A percentile compares a stretch with the other conserved stretches of the same genome.
Conservation (phyloP, 2,113 vertebrate genomes). For the Psettodes erumei region DNA sequence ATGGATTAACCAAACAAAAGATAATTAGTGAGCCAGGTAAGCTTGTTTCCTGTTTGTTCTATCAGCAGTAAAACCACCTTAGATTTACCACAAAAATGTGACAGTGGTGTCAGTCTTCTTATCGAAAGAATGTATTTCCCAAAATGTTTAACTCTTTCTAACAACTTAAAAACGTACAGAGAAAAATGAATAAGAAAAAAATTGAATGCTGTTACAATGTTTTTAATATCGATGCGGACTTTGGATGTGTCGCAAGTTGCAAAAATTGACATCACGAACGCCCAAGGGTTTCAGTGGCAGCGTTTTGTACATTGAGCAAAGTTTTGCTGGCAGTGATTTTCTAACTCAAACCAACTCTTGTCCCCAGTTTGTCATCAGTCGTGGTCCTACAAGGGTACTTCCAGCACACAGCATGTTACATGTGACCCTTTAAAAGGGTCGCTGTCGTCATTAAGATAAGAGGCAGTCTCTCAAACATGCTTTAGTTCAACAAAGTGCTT, state of each 20-base stretch:
- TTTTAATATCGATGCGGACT: background rate
- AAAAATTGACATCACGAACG: background rate
- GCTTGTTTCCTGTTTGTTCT: too few relatives aligned
- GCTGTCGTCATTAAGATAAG: constrained; percentile 84
- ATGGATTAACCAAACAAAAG: background rate
- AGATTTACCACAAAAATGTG: background rate
- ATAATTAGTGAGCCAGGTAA: background rate
- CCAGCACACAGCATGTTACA: constrained; percentile 49
- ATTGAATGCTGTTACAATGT: background rate
- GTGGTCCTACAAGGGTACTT: constrained; percentile 54
- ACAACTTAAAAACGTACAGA: background rate
- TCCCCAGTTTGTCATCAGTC: constrained; percentile 18
- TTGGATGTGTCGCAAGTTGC: too few relatives aligned
- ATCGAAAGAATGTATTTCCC: background rate
- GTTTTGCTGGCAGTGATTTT: constrained; percentile 5
- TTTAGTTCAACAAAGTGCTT: constrained; percentile 83
- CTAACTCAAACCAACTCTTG: background rate
- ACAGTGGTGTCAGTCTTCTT: background rate
- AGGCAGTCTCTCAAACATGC: constrained; percentile 76
- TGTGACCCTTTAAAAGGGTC: constrained; percentile 82
- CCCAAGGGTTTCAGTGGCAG: background rate
- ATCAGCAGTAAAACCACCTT: too few relatives aligned
- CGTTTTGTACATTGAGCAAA: background rate
- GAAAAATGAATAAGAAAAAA: background rate
- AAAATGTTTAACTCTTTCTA: background rate